Evolutionary conservation across 2,113 vertebrate species (phyloP).

Genomic region (Sorex fumeus): DNA sequence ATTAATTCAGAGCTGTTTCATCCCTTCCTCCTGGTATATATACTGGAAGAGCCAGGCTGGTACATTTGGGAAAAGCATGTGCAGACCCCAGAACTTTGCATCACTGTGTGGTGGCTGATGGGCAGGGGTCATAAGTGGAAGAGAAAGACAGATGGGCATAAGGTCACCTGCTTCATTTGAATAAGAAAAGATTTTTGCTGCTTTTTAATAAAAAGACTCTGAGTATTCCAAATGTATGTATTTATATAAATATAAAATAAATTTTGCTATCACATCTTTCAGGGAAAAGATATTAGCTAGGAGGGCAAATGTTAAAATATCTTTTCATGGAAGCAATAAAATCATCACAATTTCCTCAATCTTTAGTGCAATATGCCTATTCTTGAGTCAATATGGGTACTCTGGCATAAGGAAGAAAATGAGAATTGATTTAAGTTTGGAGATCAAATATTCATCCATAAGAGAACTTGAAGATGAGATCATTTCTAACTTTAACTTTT

Average conservation of each 20-base stretch:
- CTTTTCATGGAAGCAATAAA: background rate
- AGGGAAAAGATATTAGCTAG: background rate
- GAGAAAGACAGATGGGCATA: background rate
- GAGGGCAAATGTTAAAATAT: background rate
- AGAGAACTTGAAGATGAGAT: background rate
- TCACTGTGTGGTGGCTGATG: too few relatives aligned
- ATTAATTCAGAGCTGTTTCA: background rate
- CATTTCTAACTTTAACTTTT: background rate
- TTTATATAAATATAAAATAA: background rate
- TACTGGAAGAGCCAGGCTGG: too few relatives aligned
- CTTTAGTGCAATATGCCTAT: background rate
- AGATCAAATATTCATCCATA: background rate
- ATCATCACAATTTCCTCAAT: background rate
- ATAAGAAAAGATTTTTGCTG: conserved; percentile 64
- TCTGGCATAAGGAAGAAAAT: too few relatives aligned
- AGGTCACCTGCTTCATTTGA: background rate
- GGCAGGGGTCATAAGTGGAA: background rate
- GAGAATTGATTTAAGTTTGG: background rate
- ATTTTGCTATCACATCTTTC: background rate
- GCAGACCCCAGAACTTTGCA: too few relatives aligned
- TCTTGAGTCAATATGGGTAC: background rate
- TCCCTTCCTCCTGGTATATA: too few relatives aligned
- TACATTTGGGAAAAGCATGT: too few relatives aligned
- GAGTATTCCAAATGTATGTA: background rate
- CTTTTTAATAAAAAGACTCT: conserved; percentile 70